These are phyloP conservation scores for Anorthoa munda DNA, from an alignment of 2,888 invertebrate species.

Conservation along the genomic window DNA sequence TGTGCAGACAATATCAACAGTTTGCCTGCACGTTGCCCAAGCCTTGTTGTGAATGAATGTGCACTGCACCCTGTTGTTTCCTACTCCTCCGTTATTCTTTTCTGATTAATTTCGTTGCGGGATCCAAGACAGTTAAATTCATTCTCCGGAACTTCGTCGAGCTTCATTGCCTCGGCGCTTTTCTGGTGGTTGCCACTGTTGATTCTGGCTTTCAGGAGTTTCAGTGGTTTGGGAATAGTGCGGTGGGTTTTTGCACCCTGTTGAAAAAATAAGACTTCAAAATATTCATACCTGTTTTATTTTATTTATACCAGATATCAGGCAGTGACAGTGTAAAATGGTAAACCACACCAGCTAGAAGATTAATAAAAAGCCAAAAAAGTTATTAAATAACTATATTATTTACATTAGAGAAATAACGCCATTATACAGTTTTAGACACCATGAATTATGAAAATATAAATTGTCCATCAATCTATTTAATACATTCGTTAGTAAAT, in stretches of 20 bases:
- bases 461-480: slow-evolving; percentile 69
- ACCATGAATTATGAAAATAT: slow-evolving; percentile 79
- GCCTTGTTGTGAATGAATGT: not conserved
- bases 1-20: no score
- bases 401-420: slow-evolving; percentile 82
- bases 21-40: not conserved
- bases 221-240: no score
- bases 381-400: slow-evolving; percentile 77
- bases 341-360: slow-evolving; percentile 13
- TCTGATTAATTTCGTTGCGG: no score
- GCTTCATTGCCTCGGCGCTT: no score
- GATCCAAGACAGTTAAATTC: no score
- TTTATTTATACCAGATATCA: not conserved
- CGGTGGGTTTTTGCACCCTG: no score
- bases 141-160: no score
- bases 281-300: not conserved
- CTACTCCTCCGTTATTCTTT: no score
- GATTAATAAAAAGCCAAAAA: slow-evolving; percentile 66
- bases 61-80: no score
- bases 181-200: no score
- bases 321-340: not conserved
- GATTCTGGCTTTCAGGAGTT: no score
- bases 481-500: slow-evolving; percentile 67
- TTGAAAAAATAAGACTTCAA: not conserved
- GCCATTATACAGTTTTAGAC: slow-evolving; percentile 76